Conservation (phyloP, 2,113 vertebrate species). For the Glaucomys volans region DNA sequence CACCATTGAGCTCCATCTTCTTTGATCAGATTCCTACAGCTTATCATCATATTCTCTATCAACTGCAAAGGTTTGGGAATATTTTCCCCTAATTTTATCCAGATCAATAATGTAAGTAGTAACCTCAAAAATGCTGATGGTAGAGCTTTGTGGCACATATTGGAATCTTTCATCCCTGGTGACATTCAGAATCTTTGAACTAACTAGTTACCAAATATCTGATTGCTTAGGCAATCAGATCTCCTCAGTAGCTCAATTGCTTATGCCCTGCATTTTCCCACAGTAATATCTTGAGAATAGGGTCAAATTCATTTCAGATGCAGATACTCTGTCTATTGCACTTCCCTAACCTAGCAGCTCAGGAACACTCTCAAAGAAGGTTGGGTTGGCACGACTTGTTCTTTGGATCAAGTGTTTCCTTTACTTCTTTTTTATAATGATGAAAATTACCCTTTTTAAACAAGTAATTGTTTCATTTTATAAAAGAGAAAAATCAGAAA, state of each 20-base stretch:
- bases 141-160: background rate
- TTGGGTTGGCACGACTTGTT: conserved; percentile 34
- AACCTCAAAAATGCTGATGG: background rate
- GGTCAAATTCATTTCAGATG: conserved; percentile 34
- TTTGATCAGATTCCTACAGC: background rate
- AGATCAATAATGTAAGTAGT: background rate
- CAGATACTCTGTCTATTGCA: background rate
- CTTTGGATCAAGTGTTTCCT: conserved; percentile 8
- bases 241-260: background rate
- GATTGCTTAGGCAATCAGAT: background rate
- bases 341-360: background rate
- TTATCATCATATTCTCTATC: background rate
- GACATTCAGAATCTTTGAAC: conserved; percentile 4
- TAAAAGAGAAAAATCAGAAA: conserved; percentile 12
- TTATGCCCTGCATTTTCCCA: background rate
- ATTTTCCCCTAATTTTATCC: background rate
- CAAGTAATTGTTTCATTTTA: conserved; percentile 17
- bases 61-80: background rate
- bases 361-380: conserved; percentile 4
- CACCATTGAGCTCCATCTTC: background rate
- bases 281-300: background rate
- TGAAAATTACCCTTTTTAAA: conserved; percentile 12
- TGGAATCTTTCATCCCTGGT: background rate
- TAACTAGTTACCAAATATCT: background rate
- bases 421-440: background rate